phyloP scores from a whole-genome alignment of 2,797 vertebrate species.

The Pelochelys cantorii region DNA sequence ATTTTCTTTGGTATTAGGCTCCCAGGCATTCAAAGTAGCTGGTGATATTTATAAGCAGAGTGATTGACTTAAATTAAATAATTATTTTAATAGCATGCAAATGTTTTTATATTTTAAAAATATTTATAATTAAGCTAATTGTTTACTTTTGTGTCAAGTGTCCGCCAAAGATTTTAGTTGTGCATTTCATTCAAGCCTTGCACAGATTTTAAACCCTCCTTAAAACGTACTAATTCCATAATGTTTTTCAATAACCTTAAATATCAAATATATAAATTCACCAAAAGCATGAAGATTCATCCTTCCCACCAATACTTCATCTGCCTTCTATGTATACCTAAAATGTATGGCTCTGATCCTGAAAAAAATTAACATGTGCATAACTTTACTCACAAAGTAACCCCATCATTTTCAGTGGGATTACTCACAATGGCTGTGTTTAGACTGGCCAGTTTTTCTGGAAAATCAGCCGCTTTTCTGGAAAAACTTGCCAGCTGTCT shows the following conservation, averaged over 20 bases:
- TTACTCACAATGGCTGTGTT: not conserved
- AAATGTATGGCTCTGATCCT: not conserved
- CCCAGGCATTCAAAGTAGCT: not conserved
- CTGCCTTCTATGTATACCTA: not conserved
- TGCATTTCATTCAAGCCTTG: not conserved
- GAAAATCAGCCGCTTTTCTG: too few species aligned
- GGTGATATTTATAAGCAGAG: not conserved
- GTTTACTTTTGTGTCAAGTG: not conserved
- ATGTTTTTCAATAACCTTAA: constrained; percentile 16
- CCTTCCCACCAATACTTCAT: not conserved
- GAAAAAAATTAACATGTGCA: not conserved
- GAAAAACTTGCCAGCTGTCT: too few species aligned
- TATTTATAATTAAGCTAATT: not conserved
- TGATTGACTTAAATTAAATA: not conserved
- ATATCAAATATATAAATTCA: not conserved
- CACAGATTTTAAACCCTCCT: not conserved
- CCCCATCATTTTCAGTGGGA: not conserved
- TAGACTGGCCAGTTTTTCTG: too few species aligned
- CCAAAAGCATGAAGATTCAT: not conserved
- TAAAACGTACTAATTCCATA: not conserved
- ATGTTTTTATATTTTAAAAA: not conserved
- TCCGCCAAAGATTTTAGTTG: constrained; percentile 18
- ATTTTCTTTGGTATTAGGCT: not conserved
- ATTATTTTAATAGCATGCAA: not conserved
- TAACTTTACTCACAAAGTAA: not conserved